Evolutionary conservation across 92 coral and sea anemone genomes (phyloP).

Genomic region (Porites divaricata): DNA sequence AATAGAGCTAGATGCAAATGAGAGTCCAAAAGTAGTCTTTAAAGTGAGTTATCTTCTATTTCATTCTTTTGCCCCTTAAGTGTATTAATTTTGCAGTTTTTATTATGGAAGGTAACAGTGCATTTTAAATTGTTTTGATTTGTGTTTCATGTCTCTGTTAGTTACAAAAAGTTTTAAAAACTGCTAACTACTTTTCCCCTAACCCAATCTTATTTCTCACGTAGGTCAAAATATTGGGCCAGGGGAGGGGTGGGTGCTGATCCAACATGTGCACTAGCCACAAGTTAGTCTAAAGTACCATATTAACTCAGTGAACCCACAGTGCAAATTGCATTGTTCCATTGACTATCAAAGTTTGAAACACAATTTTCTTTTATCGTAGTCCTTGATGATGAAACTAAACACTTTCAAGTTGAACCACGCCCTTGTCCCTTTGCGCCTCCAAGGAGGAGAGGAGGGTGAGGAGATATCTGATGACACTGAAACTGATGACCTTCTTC

Average conservation of each 20-base stretch:
- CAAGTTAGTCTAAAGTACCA: no score
- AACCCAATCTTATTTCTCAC: no score
- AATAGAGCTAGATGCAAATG: constrained; percentile 93
- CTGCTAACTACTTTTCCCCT: no score
- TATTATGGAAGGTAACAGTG: not conserved
- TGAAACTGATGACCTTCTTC: constrained; percentile 89
- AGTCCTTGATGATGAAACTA: constrained; percentile 92
- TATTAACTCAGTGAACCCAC: no score
- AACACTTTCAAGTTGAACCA: constrained; percentile 93
- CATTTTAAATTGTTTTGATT: no score
- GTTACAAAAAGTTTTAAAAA: no score
- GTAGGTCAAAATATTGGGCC: no score
- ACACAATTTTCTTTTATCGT: not conserved
- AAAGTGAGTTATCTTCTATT: constrained; percentile 60
- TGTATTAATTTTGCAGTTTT: not conserved
- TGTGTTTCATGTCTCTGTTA: no score
- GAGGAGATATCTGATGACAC: constrained; percentile 96
- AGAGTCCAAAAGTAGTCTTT: constrained; percentile 83
- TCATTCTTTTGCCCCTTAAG: not conserved
- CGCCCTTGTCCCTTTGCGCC: constrained; percentile 90
- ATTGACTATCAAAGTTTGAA: not conserved
- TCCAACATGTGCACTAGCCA: no score
- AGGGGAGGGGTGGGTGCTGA: no score
- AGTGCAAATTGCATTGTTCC: no score
- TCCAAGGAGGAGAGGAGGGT: constrained; percentile 89